Conservation (phyloP, 2,113 vertebrate genomes). For the Condylura cristata region DNA sequence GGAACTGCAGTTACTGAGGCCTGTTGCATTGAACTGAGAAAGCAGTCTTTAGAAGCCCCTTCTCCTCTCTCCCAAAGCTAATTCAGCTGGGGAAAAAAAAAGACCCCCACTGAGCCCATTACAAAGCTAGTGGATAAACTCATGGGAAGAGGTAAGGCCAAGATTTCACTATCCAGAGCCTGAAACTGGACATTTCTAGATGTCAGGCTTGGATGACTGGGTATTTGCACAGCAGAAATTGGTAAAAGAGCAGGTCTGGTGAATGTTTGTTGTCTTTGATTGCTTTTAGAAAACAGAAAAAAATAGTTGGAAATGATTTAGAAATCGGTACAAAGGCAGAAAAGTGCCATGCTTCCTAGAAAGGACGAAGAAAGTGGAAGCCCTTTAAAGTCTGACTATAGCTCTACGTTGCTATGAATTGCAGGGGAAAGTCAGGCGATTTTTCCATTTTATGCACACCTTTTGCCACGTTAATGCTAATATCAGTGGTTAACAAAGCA, state of each 20-base stretch:
- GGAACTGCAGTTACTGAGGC: conserved; percentile 3
- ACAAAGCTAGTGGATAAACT: conserved; percentile 39
- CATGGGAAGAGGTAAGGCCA: not conserved
- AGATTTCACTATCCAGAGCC: conserved; percentile 50
- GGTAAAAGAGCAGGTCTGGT: conserved; percentile 49
- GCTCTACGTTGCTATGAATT: conserved; percentile 43
- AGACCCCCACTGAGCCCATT: not conserved
- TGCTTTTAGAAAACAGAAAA: conserved; percentile 60
- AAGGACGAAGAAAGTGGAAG: conserved; percentile 54
- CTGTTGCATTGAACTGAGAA: not conserved
- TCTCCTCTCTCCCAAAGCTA: not conserved
- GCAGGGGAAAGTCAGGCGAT: not conserved
- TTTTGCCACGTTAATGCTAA: conserved; percentile 58
- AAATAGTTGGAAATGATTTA: conserved; percentile 63
- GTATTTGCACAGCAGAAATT: conserved; percentile 71
- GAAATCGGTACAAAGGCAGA: conserved; percentile 63
- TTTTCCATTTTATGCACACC: conserved; percentile 63
- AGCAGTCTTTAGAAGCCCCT: not conserved
- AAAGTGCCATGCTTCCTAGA: conserved; percentile 57
- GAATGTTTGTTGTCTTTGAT: conserved; percentile 65
- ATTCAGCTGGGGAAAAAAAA: not conserved
- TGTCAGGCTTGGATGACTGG: conserved; percentile 60
- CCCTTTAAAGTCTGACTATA: conserved; percentile 49
- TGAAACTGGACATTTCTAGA: conserved; percentile 65
- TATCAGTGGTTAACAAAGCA: conserved; percentile 70